phyloP scores from a whole-genome alignment of 2,113 vertebrate species.

The Istiophorus platypterus region DNA sequence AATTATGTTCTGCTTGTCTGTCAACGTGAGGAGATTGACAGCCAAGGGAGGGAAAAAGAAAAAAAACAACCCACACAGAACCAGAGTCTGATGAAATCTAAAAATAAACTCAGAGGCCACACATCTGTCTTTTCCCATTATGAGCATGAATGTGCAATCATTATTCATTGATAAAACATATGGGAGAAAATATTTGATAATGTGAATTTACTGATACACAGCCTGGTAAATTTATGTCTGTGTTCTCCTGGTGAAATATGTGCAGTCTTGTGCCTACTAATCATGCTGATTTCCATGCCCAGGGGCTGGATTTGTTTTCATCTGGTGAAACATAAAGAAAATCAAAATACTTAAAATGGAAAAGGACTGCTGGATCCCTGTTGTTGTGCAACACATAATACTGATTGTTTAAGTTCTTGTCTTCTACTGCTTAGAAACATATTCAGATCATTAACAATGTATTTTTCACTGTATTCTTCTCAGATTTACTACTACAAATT shows the following conservation, averaged over 20 bases:
- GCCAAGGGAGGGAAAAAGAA: background rate
- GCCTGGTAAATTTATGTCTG: conserved; percentile 12
- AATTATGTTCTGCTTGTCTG: conserved; percentile 46
- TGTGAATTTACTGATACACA: conserved; percentile 17
- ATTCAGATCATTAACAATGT: background rate
- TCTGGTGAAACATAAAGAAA: conserved; percentile 35
- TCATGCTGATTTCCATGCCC: conserved; percentile 21
- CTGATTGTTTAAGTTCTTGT: background rate
- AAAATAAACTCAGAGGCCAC: conserved; percentile 43
- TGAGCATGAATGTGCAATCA: conserved; percentile 36
- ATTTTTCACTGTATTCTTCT: background rate
- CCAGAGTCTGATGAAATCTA: conserved; percentile 12
- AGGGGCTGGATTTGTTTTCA: conserved; percentile 46
- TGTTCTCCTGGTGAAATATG: conserved; percentile 10
- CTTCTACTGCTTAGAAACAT: background rate
- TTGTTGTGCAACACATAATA: conserved; percentile 4
- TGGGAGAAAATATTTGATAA: conserved; percentile 2
- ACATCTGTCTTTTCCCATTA: conserved; percentile 25
- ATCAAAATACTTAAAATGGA: conserved; percentile 20
- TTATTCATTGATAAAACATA: conserved; percentile 53
- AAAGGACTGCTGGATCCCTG: background rate
- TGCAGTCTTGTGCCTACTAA: conserved; percentile 31
- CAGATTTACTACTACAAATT: background rate
- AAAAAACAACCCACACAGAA: background rate
- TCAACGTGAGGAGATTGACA: conserved; percentile 48